Evolutionary conservation across 2,888 invertebrate species (phyloP), one percentile per base, ranked within the genome.

Genomic region (Dichetophora obliterata): DNA sequence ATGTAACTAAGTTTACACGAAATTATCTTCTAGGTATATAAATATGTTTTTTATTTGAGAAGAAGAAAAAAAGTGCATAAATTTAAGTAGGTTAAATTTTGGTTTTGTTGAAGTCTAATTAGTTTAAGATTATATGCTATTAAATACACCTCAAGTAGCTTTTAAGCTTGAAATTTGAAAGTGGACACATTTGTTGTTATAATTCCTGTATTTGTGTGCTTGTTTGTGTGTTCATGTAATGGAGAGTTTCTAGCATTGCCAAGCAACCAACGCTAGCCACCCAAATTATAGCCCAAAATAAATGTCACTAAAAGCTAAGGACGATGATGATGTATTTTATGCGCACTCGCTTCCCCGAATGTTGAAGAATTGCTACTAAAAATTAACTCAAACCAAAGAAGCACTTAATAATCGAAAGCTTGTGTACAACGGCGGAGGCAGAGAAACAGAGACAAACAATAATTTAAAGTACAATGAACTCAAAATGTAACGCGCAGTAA

Each of bases 291-390:
- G 54, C 19, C n/a, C 34, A 19, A 22, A 43, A 52, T 11, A n/a
- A 37, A 59, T 59, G 37, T 43, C 22, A 43, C 19, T 71, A 59
- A 71, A 71, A 71, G 22, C 34, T 22, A 37, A 59, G 34, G 37
- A 59, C 71, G 37, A 59, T 71, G 34, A 59, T 71, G 57, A 37
- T 71, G n/a, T n/a, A n/a, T 57, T 71, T 71, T 57, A 71, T 31
- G 34, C 37, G 57, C 22, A 34, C 24, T n/a, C n/a, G n/a, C n/a
- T 4, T 22, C 11, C 31, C 3, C 34, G n/a, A 57, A 57, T 9
- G 22, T 24, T 19, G 19, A 24, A 37, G n/a, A 70, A 71, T 43
- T 34, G 71, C 71, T 22, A 71, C 59, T 71, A 71, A 71, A 70
- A 71, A 71, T 57, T 31, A 71, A 71, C 54, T 4, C 14, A n/a